Conservation (phyloP, 2,113 vertebrate genomes). For the Columba livia region DNA sequence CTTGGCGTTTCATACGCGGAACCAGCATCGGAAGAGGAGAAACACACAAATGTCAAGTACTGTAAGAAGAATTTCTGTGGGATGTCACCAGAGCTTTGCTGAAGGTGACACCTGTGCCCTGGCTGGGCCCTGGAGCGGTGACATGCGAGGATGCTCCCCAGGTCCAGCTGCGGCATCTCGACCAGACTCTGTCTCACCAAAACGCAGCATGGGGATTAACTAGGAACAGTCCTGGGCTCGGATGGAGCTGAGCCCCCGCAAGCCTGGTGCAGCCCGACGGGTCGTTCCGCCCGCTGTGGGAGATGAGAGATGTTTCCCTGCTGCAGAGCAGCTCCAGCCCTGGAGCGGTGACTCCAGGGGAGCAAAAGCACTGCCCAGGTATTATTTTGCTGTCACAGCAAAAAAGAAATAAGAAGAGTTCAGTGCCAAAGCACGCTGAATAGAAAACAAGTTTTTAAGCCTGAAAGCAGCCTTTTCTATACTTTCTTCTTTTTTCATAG, state of each 20-base stretch:
- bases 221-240: accelerated
- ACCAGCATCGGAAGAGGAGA: background rate
- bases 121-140: background rate
- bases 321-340: background rate
- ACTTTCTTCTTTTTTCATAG: too few species aligned
- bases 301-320: accelerated
- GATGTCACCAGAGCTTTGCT: background rate
- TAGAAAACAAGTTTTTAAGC: background rate
- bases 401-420: background rate
- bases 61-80: accelerated
- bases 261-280: accelerated
- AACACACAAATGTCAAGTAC: background rate
- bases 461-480: background rate
- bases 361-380: accelerated
- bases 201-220: accelerated
- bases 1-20: accelerated
- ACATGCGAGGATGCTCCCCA: accelerated
- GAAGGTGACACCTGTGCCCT: accelerated
- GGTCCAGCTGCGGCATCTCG: background rate
- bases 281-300: accelerated
- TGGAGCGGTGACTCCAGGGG: background rate
- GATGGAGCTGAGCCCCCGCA: background rate
- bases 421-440: background rate
- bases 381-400: background rate
- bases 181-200: background rate